These are phyloP conservation scores for Hippopotamus amphibius DNA, from an alignment of 2,113 vertebrate species.

Conservation along the genomic window DNA sequence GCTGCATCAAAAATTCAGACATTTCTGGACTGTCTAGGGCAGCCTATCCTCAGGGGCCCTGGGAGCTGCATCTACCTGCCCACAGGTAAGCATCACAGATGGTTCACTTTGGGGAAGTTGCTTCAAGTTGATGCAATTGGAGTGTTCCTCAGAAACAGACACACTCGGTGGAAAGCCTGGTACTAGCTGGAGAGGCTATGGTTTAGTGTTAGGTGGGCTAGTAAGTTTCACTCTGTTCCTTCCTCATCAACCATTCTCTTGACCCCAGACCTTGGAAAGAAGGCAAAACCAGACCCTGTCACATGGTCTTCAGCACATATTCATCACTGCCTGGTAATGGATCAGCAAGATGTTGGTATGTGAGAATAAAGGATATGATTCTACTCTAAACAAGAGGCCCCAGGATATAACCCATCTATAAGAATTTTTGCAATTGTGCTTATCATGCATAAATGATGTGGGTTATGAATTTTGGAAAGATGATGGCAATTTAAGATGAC, in stretches of 20 bases:
- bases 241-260: neutral
- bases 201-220: neutral
- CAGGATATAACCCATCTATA: neutral
- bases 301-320: neutral
- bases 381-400: neutral
- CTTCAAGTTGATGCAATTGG: neutral
- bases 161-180: neutral
- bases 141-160: neutral
- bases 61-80: neutral
- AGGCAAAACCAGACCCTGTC: neutral
- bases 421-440: neutral
- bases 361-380: neutral
- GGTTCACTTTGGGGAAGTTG: neutral
- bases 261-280: neutral
- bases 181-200: neutral
- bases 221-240: neutral
- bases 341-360: neutral
- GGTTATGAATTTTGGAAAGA: neutral
- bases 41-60: neutral
- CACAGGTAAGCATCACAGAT: neutral
- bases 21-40: slow-evolving; percentile 74
- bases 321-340: neutral
- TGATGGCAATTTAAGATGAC: neutral
- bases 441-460: neutral
- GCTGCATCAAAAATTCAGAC: slow-evolving; percentile 61